Base-by-base conservation (phyloP, 2,113 vertebrate genomes). In the Cynoglossus semilaevis region DNA sequence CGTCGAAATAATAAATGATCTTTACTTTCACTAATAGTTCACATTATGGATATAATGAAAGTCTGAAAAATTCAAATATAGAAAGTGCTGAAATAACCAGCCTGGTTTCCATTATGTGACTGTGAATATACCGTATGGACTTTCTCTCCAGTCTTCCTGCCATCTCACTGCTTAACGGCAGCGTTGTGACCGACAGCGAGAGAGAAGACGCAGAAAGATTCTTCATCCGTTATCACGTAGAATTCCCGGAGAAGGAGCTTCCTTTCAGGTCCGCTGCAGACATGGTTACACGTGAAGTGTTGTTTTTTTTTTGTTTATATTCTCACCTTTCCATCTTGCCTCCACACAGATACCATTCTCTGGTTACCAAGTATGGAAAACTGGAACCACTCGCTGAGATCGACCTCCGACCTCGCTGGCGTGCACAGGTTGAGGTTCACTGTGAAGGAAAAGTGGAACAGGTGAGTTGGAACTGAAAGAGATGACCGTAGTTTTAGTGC, bases 141-240 rank as follows among this genome's bases (percentile, higher is more conserved):
- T 2, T 29, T 17, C 16, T 13, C 18, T 29, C 13, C 46, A 99
- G 97, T 72, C 91, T 99, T 81, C 95, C 96, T 1, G 92, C 91
- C 0, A 91, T 99, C 63, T 81, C 88, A 36, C 87, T 91, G 66
- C 93, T 99, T 41, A 99, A 99, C 0, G 96, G 97, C 54, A 99
- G 97, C 48, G 92, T 92, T 35, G 91, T 99, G 64, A 92, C 85
- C 0, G 94, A 94, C 0, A 91, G 91, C 12, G 97, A 99, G 69
- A 91, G 96, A 43, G 95, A 98, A 74, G 97, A 98, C 46, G 94
- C 97, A 0, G 97, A 99, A 85, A 89, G 97, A 8, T 99, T 98
- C 85, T 99, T 98, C 79, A 96, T 99, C 59, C 95, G 97, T 17
- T 95, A 96, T 34, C 86, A 97, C 66, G 82, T 95, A 68, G 92